phyloP scores from a whole-genome alignment of 2,797 vertebrate species.

The Brotula barbata region DNA sequence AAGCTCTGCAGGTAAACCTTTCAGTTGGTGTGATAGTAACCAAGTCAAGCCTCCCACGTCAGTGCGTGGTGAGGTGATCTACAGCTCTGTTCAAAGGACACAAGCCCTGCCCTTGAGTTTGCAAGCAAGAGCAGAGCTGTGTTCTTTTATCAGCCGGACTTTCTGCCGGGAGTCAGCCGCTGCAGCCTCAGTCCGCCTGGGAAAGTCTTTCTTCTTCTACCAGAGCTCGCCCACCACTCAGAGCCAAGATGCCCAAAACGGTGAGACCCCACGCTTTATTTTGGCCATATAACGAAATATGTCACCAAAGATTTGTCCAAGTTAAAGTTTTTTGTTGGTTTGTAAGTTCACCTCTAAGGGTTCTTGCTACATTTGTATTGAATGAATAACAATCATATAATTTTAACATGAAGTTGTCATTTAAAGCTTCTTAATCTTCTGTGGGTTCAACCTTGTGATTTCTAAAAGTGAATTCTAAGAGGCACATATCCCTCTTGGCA shows the following conservation, averaged over 20 bases:
- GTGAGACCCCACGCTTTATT: conserved; percentile 59
- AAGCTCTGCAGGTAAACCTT: conserved; percentile 43
- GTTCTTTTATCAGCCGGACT: conserved; percentile 66
- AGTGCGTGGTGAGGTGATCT: conserved; percentile 39
- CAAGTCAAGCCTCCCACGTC: conserved; percentile 49
- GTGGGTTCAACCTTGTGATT: too few species aligned
- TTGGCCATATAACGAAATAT: conserved; percentile 3
- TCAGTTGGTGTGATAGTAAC: conserved; percentile 45
- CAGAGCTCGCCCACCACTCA: conserved; percentile 36
- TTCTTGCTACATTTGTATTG: not conserved
- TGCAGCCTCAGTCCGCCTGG: conserved; percentile 56
- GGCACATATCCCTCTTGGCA: conserved; percentile 38
- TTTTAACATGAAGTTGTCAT: not conserved
- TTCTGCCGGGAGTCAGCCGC: conserved; percentile 57
- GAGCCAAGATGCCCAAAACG: conserved; percentile 78
- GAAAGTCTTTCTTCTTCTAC: conserved; percentile 51
- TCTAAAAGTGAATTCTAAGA: conserved; percentile 26
- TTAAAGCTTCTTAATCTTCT: too few species aligned
- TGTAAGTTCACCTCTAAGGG: not conserved
- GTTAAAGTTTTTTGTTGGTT: not conserved
- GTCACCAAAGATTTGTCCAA: conserved; percentile 17
- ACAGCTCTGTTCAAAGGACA: conserved; percentile 72
- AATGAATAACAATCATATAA: not conserved
- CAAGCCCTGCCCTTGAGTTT: conserved; percentile 64
- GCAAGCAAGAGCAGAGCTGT: conserved; percentile 29